Percentiles rank a stretch among this genome's conserved stretches.
These are phyloP conservation scores for Phrynocephalus versicolor DNA, from an alignment of 2,113 vertebrate species.

Conservation along the genomic window DNA sequence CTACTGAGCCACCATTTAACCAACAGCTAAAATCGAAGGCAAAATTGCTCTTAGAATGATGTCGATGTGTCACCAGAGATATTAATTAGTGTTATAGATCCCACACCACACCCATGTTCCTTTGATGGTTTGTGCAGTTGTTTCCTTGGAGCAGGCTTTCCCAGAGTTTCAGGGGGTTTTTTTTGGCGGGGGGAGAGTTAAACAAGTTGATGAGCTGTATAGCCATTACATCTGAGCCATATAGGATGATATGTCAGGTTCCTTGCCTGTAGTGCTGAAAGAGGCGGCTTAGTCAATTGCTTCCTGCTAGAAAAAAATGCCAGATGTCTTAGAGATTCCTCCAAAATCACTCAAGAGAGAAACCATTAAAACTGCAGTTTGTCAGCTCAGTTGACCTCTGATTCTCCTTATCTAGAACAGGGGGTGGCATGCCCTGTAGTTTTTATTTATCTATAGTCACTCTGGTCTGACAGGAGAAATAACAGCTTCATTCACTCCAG, in stretches of 20 bases:
- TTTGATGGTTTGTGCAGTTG: not conserved
- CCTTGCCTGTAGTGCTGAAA: not conserved
- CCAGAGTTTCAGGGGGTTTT: not conserved
- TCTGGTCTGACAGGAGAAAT: not conserved
- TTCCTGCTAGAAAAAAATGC: rapidly evolving
- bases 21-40: not conserved
- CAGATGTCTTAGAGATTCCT: not conserved
- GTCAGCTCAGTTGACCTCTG: not conserved
- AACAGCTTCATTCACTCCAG: not conserved
- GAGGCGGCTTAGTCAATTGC: not conserved
- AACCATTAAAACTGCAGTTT: not conserved
- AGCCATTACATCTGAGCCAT: rapidly evolving
- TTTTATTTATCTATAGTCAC: not conserved
- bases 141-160: not conserved
- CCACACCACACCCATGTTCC: too few relatives aligned
- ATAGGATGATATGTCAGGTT: rapidly evolving
- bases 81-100: not conserved
- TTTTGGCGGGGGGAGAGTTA: not conserved
- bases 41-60: not conserved
- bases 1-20: not conserved
- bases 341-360: not conserved
- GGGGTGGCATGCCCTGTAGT: not conserved
- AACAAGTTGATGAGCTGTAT: too few relatives aligned
- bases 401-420: not conserved
- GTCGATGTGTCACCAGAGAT: not conserved